Evolutionary conservation across 2,888 invertebrate species (phyloP).

Genomic region (Esperia sulphurella): DNA sequence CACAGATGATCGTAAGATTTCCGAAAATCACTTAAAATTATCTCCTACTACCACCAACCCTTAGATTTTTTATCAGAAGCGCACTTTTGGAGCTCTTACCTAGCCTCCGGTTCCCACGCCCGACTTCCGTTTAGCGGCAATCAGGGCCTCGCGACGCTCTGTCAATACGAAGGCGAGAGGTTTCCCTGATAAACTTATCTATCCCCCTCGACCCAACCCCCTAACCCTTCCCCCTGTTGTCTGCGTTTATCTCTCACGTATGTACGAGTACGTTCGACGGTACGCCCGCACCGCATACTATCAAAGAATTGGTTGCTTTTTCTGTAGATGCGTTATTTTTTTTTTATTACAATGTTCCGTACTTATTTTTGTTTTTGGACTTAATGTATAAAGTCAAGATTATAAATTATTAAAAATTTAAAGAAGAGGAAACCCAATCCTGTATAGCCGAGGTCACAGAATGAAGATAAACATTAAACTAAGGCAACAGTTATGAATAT

Average conservation of each 20-base stretch:
- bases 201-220: constrained; percentile 34
- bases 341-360: too few species aligned
- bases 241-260: constrained; percentile 72
- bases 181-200: constrained; percentile 78
- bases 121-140: constrained; percentile 72
- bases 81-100: constrained; percentile 49
- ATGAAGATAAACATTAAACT: too few species aligned
- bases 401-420: too few species aligned
- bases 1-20: too few species aligned
- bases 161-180: constrained; percentile 77
- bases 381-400: too few species aligned
- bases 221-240: constrained; percentile 38
- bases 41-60: constrained; percentile 5
- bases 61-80: constrained; percentile 49
- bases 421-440: too few species aligned
- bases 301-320: constrained; percentile 28
- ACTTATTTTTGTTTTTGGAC: too few species aligned
- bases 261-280: constrained; percentile 35
- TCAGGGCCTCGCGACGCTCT: constrained; percentile 73
- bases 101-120: constrained; percentile 59
- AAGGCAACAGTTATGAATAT: too few species aligned
- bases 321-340: constrained; percentile 30
- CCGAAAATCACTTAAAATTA: constrained; percentile 13
- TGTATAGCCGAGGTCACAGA: too few species aligned
- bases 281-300: constrained; percentile 38